Percentiles rank a stretch among this genome's conserved stretches.
phyloP scores from a whole-genome alignment of 2,888 invertebrate species.

The Tridacna crocea region DNA sequence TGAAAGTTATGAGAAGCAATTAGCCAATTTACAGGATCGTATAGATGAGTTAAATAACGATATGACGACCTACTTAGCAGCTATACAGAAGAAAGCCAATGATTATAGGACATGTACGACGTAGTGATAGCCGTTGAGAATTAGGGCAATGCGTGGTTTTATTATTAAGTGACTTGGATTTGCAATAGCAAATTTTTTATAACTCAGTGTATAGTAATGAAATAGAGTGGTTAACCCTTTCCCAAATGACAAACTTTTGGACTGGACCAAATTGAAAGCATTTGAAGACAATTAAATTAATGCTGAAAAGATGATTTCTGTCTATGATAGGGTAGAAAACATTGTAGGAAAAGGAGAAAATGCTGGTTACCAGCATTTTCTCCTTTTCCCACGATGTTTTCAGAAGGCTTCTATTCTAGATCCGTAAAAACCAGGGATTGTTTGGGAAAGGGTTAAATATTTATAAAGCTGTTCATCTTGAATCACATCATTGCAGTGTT shows the following conservation, averaged over 20 bases:
- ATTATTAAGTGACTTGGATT: neutral
- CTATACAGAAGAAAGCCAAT: constrained; percentile 77
- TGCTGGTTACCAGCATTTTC: too few species aligned
- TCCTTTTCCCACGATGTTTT: too few species aligned
- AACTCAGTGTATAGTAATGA: neutral
- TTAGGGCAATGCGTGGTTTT: constrained; percentile 19
- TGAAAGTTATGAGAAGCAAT: constrained; percentile 87
- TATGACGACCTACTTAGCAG: constrained; percentile 87
- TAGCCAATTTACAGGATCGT: constrained; percentile 87
- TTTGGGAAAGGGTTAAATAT: neutral
- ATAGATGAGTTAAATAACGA: constrained; percentile 88
- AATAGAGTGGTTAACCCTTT: neutral
- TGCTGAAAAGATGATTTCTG: too few species aligned
- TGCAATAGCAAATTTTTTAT: neutral
- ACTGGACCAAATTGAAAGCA: too few species aligned
- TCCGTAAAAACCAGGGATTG: too few species aligned
- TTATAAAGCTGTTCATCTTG: too few species aligned
- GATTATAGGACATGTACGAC: constrained; percentile 76
- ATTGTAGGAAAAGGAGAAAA: too few species aligned
- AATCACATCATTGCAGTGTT: too few species aligned
- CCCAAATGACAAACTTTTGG: too few species aligned
- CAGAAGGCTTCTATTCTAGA: too few species aligned
- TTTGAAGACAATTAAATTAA: too few species aligned
- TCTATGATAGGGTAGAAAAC: too few species aligned
- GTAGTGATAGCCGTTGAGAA: constrained; percentile 37